Base-by-base conservation (phyloP, 2,888 invertebrate species). In the Trypoxylon attenuatum region DNA sequence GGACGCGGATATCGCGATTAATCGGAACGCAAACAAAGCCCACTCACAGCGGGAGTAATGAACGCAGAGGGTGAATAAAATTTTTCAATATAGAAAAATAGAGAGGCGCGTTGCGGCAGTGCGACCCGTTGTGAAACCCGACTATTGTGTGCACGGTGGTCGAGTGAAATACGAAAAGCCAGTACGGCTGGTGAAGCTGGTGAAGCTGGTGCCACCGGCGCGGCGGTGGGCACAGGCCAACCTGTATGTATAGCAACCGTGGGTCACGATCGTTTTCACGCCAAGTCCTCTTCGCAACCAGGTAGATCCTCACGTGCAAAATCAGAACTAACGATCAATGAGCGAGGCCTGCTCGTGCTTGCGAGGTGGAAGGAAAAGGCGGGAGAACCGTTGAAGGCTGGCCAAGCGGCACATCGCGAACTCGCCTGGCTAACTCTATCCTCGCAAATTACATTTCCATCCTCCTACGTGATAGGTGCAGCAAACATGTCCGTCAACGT, bases 401-500 rank as follows among this genome's bases (percentile, higher is more conserved):
- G 76, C 73, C 76, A 62, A 33, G 33, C 74, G 75, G 73, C 69
- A 76, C 74, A 76, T 76, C 74, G 73, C 71, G 74, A 59, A n/a
- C n/a, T n/a, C n/a, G n/a, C n/a, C n/a, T n/a, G 60, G 69, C 76
- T 79, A 78, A 80, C 77, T 80, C 80, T 76, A 80, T 80, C 71
- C 68, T 62, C 59, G 78, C 73, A 80, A 79, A 80, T 81, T 81
- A 77, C 78, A 78, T 78, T 81, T 80, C 75, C 75, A 79, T 80
- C 80, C 79, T 69, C 59, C 73, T 77, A 74, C 76, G 71, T 74
- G 78, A 80, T 79, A 78, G 79, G 75, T 77, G 78, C 76, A 74
- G 76, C 78, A 78, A 79, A 77, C 79, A 79, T 73, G 77, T 76
- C 73, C 78, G 78, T 79, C 79, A 79, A 79, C 74, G 79, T 79